Base-by-base conservation (phyloP, 2,888 invertebrate genomes). In the Metalampra italica region DNA sequence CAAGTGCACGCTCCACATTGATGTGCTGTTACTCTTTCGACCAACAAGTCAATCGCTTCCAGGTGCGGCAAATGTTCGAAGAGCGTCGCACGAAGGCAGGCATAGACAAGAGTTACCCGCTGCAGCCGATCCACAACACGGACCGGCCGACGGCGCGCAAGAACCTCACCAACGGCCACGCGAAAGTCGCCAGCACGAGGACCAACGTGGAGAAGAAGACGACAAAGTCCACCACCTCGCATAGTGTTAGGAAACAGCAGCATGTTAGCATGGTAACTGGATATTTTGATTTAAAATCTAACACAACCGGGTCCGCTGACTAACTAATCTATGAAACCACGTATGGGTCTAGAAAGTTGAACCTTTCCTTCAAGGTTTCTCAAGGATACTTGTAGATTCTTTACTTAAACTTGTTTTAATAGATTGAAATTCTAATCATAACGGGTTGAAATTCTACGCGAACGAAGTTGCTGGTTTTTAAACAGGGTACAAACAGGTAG, bases 61-160 rank as follows among this genome's bases (percentile, higher is more conserved):
- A 94, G 93, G 95, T 96, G 29, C 92, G 96, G 11, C 96, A 96
- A 84, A 94, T 96, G 94, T 96, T 96, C 68, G 95, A 96, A 68
- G 96, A 96, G 73, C 91, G 95, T 29, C 91, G 95, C 37, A 87
- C 89, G 14, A 94, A 94, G 60, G 93, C 92, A 3, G 95, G 95
- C 34, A 93, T 95, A 56, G 96, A 96, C 80, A 93, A 94, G 64
- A 95, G 95, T 70, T 94, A 95, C 78, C 96, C 95, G 0, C 85
- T 96, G 0, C 94, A 95, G 67, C 96, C 96, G 0, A 90, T 96
- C 48, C 90, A 91, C 60, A 91, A 91, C 63, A 85, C 84, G 63
- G 82, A 84, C 32, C 68, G 80, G 36, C 55, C 67, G 1, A 62
- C 70, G 9, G 56, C 63, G 0, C 66, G 82, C 45, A 84, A 82